These are phyloP conservation scores for Tachina lurida DNA, from an alignment of 2,888 invertebrate species.

Conservation along the genomic window DNA sequence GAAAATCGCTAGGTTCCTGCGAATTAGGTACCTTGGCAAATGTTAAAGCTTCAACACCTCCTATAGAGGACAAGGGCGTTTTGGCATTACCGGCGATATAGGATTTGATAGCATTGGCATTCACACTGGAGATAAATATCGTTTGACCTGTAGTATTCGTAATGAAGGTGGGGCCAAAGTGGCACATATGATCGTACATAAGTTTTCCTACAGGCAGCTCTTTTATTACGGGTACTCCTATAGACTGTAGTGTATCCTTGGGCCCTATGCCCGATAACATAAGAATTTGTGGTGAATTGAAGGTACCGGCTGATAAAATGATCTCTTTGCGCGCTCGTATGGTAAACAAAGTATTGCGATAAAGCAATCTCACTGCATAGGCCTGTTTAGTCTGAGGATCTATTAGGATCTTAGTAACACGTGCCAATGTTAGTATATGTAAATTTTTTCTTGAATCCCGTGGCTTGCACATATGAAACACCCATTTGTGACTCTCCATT, in stretches of 20 bases:
- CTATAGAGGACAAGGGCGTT: slow-evolving; percentile 84
- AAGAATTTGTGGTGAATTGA: slow-evolving; percentile 94
- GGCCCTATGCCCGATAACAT: slow-evolving; percentile 92
- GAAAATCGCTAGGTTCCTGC: slow-evolving; percentile 85
- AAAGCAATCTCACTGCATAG: slow-evolving; percentile 87
- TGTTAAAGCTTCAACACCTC: slow-evolving; percentile 87
- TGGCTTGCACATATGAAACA: slow-evolving; percentile 86
- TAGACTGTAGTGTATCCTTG: slow-evolving; percentile 83
- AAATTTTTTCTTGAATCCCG: slow-evolving; percentile 84
- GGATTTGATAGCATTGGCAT: slow-evolving; percentile 70
- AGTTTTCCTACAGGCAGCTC: slow-evolving; percentile 88
- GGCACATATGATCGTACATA: slow-evolving; percentile 85
- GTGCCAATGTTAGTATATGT: slow-evolving; percentile 86
- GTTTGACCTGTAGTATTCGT: slow-evolving; percentile 79
- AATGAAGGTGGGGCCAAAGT: slow-evolving; percentile 81
- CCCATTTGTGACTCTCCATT: slow-evolving; percentile 87
- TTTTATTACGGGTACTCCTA: slow-evolving; percentile 85
- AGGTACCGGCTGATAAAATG: slow-evolving; percentile 92
- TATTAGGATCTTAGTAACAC: slow-evolving; percentile 87
- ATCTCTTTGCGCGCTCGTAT: slow-evolving; percentile 90
- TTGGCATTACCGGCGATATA: slow-evolving; percentile 79
- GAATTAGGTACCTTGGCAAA: slow-evolving; percentile 86
- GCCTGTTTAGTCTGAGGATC: slow-evolving; percentile 86
- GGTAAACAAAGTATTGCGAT: slow-evolving; percentile 83
- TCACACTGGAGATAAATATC: slow-evolving; percentile 64